Percentiles rank a stretch among this genome's conserved stretches.
Conservation (phyloP, 2,888 invertebrate genomes). For the Melinaea menophilus region DNA sequence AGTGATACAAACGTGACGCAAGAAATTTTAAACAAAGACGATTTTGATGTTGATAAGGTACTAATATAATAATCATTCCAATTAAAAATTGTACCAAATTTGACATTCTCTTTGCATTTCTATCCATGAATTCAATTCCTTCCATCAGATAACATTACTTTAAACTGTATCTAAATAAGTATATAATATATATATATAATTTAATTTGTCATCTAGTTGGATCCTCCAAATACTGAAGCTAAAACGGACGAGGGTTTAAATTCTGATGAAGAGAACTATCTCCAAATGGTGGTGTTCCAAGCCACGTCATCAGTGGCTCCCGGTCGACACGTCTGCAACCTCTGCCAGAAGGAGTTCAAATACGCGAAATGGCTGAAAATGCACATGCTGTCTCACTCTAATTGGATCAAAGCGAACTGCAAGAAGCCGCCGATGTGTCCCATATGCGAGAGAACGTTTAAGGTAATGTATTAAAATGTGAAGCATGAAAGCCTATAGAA, state of each 20-base stretch:
- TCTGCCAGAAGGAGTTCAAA: conserved; percentile 81
- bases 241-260: conserved; percentile 56
- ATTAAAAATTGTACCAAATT: too few relatives aligned
- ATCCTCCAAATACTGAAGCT: conserved; percentile 19
- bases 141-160: too few relatives aligned
- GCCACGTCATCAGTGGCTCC: conserved; percentile 76
- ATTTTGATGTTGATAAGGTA: conserved; percentile 47
- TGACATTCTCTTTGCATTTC: too few relatives aligned
- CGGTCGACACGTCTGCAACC: conserved; percentile 79
- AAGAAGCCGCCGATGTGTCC: conserved; percentile 81
- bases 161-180: too few relatives aligned
- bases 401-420: conserved; percentile 82
- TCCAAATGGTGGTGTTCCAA: conserved; percentile 68
- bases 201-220: conserved; percentile 14
- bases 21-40: conserved; percentile 39
- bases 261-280: conserved; percentile 68
- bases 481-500: too few relatives aligned
- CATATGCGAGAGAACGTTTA: conserved; percentile 79
- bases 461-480: conserved; percentile 44
- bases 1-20: conserved; percentile 36
- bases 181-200: conserved; percentile 1
- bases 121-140: too few relatives aligned
- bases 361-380: conserved; percentile 79
- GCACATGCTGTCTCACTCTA: conserved; percentile 80
- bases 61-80: not conserved